Evolutionary conservation across 2,797 vertebrate species (phyloP), one percentile per base, ranked within the genome.

Genomic region (Darevskia nairensis): DNA sequence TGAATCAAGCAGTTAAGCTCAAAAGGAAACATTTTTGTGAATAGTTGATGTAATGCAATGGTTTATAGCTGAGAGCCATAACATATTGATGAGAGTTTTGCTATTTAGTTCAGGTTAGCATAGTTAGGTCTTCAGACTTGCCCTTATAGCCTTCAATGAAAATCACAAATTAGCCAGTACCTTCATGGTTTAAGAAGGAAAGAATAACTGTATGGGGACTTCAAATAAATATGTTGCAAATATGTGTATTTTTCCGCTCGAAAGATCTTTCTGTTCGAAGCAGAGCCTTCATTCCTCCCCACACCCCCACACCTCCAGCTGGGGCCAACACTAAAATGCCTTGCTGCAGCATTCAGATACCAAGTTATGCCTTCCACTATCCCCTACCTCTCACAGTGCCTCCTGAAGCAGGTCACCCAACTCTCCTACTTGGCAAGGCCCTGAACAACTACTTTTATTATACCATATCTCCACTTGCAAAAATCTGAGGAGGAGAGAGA

Each of bases 381-480:
- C n/a, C 4, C 55, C 27, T 9, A 9, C 19, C 35, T 23, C 59
- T 35, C 59, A 21, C 25, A 9, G 27, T 41, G 72, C 59, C 25
- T 7, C 27, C 27, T 27, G 8, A 64, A 76, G 55, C 25, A 61
- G 13, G 23, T 19, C 4, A 71, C 44, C 27, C 13, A 5, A 50
- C 4, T 46, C 44, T 71, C 29, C 29, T 74, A 3, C 46, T 32
- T 27, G 10, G 44, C 19, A 55, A 68, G 46, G n/a, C 32, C 9
- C 50, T 74, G 23, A 75, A 59, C 41, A 77, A 39, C 13, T 27
- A 4, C 15, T 61, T 27, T 76, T 44, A 0, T 35, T 59, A 27
- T 72, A 50, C 27, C 64, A 27, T 91, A 25, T 82, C 87, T 93
- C 90, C 89, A 89, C 80, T 46, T 80, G 50, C 75, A 66, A 69